Evolutionary conservation across 1,140 invertebrate species (phyloP), one percentile per base, ranked within the genome.

Genomic region (Polypedilum pembai): DNA sequence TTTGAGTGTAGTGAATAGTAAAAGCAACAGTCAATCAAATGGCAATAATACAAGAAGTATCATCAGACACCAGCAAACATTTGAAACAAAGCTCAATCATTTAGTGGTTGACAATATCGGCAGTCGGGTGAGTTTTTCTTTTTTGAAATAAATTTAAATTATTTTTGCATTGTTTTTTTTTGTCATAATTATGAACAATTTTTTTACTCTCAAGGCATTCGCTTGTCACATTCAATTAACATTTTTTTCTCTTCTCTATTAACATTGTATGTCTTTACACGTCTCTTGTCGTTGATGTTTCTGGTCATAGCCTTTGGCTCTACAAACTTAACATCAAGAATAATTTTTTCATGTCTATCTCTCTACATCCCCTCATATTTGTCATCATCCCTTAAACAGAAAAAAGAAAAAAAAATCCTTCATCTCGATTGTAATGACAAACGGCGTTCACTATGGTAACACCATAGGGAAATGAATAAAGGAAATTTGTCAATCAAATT

Each of bases 31-130:
- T 69, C 17, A 18, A 69, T 69, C 65, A 69, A 69, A 69, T 69
- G 65, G 65, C 20, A 69, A 69, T 69, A 21, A 18, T 69, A 21
- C 20, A 18, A 69, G 18, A 21, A 18, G 65, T 20, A 18, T 69
- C 5, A 69, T 69, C 2, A 4, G 65, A 20, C 78, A 78, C 76
- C 77, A 78, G 4, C 77, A 76, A 69, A 76, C 77, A 21, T 82
- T 82, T 65, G 81, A 82, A 74, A 81, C 81, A 4, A 75, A 69
- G 40, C 76, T 82, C 0, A 93, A 94, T 83, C 94, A 97, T 83
- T 85, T 98, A 76, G 92, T 94, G 40, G 91, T 97, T 75, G 94
- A 98, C 83, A 93, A 92, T 81, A 92, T 94, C 82, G 96, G 94
- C 15, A 94, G 94, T 41, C 87, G 94, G 65, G 87, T 83, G 15